These are phyloP conservation scores for Morbakka virulenta DNA, from an alignment of 30 jellyfish, hydroid and myxozoan species.

Conservation along the genomic window DNA sequence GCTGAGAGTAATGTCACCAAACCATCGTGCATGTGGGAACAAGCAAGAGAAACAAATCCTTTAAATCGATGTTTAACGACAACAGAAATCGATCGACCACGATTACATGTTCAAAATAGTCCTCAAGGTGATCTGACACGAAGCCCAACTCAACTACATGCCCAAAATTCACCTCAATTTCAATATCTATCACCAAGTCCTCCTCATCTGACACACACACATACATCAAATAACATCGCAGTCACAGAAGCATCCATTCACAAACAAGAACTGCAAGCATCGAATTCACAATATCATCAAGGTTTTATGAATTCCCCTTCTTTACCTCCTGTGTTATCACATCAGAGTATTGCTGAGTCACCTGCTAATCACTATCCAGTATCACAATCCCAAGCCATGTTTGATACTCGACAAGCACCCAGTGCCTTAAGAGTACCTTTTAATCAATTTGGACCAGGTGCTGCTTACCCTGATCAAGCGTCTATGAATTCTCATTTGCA, in stretches of 20 bases:
- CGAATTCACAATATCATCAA: not conserved
- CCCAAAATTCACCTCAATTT: not conserved
- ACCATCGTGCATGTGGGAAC: not conserved
- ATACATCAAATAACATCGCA: not conserved
- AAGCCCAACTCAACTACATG: not conserved
- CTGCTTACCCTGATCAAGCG: not conserved
- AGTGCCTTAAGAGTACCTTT: not conserved
- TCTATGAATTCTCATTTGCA: not conserved
- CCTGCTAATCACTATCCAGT: not conserved
- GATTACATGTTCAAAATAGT: not conserved
- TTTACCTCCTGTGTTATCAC: not conserved
- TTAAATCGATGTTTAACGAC: not conserved
- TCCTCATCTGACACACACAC: not conserved
- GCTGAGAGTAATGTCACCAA: not conserved
- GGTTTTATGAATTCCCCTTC: not conserved
- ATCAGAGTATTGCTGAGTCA: not conserved
- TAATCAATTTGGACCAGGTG: not conserved
- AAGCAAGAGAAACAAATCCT: constrained; percentile 34
- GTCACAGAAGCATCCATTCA: not conserved
- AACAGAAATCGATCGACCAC: not conserved
- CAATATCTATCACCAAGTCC: not conserved
- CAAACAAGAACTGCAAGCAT: not conserved
- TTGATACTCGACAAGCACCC: not conserved
- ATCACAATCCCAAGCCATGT: not conserved
- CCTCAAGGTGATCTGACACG: not conserved